Percentiles rank a stretch among this genome's conserved stretches.
Evolutionary conservation across 1,140 invertebrate genomes (phyloP).

Genomic region (Galendromus occidentalis): DNA sequence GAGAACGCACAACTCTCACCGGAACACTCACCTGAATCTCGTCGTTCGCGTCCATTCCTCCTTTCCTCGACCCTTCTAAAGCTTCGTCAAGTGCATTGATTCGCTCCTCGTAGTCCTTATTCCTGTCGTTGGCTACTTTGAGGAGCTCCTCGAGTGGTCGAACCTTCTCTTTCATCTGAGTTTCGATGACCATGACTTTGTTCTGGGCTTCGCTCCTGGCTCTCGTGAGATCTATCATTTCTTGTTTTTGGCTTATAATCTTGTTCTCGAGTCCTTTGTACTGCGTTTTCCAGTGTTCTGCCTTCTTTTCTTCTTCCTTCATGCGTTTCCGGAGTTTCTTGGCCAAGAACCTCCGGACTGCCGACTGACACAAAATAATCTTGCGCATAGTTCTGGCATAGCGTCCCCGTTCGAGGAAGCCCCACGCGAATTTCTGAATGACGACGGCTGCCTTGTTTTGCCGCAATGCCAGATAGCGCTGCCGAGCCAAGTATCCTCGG

Average conservation of each 20-base stretch:
- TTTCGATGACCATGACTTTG: not conserved
- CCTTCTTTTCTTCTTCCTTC: slow-evolving; percentile 69
- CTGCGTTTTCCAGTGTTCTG: slow-evolving; percentile 81
- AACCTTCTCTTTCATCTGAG: not conserved
- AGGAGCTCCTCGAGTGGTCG: slow-evolving; percentile 5
- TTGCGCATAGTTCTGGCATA: slow-evolving; percentile 41
- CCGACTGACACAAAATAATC: slow-evolving; percentile 63
- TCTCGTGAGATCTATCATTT: slow-evolving; percentile 46
- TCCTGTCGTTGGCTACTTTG: slow-evolving; percentile 12
- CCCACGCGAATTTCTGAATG: slow-evolving; percentile 52
- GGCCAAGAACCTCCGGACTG: slow-evolving; percentile 49
- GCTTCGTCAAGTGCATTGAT: slow-evolving; percentile 1
- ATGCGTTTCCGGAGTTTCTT: slow-evolving; percentile 54
- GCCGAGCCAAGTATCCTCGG: slow-evolving; percentile 31
- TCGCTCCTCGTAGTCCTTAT: slow-evolving; percentile 9
- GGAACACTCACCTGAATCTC: not conserved
- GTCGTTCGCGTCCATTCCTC: not conserved
- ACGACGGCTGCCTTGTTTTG: slow-evolving; percentile 40
- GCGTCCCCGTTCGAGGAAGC: slow-evolving; percentile 48
- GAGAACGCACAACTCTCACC: slow-evolving; percentile 1
- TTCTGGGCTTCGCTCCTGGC: slow-evolving; percentile 29
- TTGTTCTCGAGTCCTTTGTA: slow-evolving; percentile 96
- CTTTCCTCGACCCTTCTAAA: not conserved
- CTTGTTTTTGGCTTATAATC: slow-evolving; percentile 86
- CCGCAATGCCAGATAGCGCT: slow-evolving; percentile 34